These are phyloP conservation scores for Hozukius guyotensis DNA, from an alignment of 2,797 vertebrate genomes.

Conservation along the genomic window DNA sequence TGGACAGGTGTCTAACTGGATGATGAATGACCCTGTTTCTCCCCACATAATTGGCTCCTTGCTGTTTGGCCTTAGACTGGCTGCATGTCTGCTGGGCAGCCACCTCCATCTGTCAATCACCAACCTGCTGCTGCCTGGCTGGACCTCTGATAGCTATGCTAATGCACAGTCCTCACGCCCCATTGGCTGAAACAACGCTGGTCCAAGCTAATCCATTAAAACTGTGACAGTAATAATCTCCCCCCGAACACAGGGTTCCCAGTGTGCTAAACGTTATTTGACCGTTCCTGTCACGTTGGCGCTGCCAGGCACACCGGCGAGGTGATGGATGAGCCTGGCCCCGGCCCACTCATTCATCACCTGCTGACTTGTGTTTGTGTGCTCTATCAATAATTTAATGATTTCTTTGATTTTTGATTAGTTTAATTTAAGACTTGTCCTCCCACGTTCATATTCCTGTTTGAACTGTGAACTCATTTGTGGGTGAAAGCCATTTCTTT, in stretches of 20 bases:
- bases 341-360: slow-evolving; percentile 73
- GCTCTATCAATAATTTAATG: slow-evolving; percentile 54
- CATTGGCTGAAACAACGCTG: slow-evolving; percentile 71
- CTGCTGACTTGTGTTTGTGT: slow-evolving; percentile 69
- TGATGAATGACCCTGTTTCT: slow-evolving; percentile 83
- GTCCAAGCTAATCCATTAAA: slow-evolving; percentile 83
- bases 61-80: slow-evolving; percentile 73
- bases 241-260: slow-evolving; percentile 77
- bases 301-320: slow-evolving; percentile 63
- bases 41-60: slow-evolving; percentile 79
- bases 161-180: slow-evolving; percentile 59
- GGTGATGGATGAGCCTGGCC: slow-evolving; percentile 80
- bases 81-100: slow-evolving; percentile 74
- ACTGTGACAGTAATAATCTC: slow-evolving; percentile 83
- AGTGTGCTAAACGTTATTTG: slow-evolving; percentile 84
- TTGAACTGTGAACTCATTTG: neutral
- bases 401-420: slow-evolving; percentile 65
- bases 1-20: slow-evolving; percentile 83
- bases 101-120: slow-evolving; percentile 83
- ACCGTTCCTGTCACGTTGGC: slow-evolving; percentile 79
- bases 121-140: slow-evolving; percentile 72
- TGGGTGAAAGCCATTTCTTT: neutral
- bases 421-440: slow-evolving; percentile 50
- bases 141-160: slow-evolving; percentile 83
- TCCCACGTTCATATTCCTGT: neutral